Base-by-base conservation (phyloP, 2,888 invertebrate species). In the Lagria hirta region DNA sequence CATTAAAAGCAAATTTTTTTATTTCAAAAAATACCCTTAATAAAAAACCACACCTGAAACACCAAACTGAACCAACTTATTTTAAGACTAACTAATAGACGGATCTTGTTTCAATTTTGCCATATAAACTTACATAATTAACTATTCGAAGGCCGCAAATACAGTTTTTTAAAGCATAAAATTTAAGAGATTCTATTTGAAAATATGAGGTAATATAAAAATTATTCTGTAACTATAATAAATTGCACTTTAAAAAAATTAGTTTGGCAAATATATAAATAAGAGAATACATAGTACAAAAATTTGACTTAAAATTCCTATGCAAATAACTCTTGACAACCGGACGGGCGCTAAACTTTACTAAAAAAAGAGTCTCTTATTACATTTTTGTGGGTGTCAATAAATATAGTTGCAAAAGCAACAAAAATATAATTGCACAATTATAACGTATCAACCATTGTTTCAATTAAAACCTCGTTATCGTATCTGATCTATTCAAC, bases 191-290 rank as follows among this genome's bases (percentile, higher is more conserved):
- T 60, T 60, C 58, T 52, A 65, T 58, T 62, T 60, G 62, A 63
- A 62, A 65, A 58, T 54, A 65, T 69, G 69, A 69, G 68, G 68
- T 70, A 69, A 66, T 64, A 67, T 62, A 55, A 63, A 62, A 58
- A 51, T 58, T 60, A 52, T 53, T 47, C n/a, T n/a, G n/a, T n/a
- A n/a, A n/a, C n/a, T 55, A 62, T 58, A 57, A 60, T 62, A 65
- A 65, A 69, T 69, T 68, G 69, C 69, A 69, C 68, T 70, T 68
- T 66, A 59, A 61, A 57, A 52, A 60, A 62, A 60, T 66, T 64
- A 66, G 65, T 69, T 70, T 70, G 68, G 67, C 68, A 68, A n/a
- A 68, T 64, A 64, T 54, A 46, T 48, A 44, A 45, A 51, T 47
- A 41, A 45, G 42, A 48, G 45, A 51, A 48, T 48, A 47, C n/a